Evolutionary conservation across 2,888 invertebrate genomes (phyloP), one percentile per base, ranked within the genome.

Genomic region (Subacronicta megacephala): DNA sequence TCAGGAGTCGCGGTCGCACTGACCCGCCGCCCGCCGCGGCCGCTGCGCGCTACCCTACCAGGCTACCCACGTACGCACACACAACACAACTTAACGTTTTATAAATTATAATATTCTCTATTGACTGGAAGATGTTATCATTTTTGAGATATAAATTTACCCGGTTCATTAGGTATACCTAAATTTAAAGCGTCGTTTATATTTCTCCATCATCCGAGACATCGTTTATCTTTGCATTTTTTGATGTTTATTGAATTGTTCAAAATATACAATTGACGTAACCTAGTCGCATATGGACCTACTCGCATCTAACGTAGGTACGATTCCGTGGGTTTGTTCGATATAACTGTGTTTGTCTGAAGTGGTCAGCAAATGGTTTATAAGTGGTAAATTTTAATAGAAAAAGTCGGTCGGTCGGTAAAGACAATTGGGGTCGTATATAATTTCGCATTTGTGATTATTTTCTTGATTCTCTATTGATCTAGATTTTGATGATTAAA

Each of bases 111-210:
- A 81, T 90, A 90, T 89, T 86, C 87, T 89, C 85, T 87, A 89
- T 82, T 79, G 85, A 89, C 83, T 85, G 85, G 81, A 77, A 77
- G 77, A 86, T 85, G 88, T 90, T 90, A 92, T 90, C 90, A 90
- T 88, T 92, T 92, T 92, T 92, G 91, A 91, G 90, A 92, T 91
- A 87, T 91, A 91, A 89, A 89, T 92, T 92, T 92, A 92, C 92
- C 90, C 82, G 76, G 87, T 92, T 91, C 88, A 81, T 86, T 89
- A 87, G 84, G 66, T 81, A 80, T 64, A 65, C 43, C 38, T 82
- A 84, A 85, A 90, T 90, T 90, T 90, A 87, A 90, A 90, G 89
- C 81, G 85, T 88, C 87, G 87, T 91, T 90, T 90, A 85, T 90
- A 90, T 86, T 81, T 89, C 85, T 88, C 87, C 87, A 88, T 82